phyloP scores from a whole-genome alignment of 1,140 invertebrate genomes.

The Lysiphlebus fabarum region DNA sequence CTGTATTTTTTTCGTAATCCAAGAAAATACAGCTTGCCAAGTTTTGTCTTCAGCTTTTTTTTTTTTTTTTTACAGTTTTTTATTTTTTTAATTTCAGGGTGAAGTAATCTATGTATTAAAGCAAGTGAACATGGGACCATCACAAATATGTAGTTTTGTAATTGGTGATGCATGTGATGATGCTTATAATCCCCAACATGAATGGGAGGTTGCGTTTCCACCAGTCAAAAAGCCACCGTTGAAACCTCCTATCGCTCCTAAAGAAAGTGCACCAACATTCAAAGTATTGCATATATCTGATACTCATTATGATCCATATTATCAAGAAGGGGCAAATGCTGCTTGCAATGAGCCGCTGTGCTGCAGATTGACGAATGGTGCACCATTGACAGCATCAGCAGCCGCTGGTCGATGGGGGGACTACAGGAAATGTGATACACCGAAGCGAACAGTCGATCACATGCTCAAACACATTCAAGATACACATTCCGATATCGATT shows the following conservation, averaged over 20 bases:
- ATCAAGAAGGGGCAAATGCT: conserved; percentile 84
- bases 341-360: conserved; percentile 88
- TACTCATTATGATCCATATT: conserved; percentile 90
- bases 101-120: conserved; percentile 81
- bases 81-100: conserved; percentile 61
- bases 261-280: conserved; percentile 72
- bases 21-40: no score
- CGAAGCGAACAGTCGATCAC: conserved; percentile 85
- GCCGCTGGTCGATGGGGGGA: conserved; percentile 91
- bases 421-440: conserved; percentile 88
- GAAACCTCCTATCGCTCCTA: conserved; percentile 63
- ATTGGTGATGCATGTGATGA: conserved; percentile 87
- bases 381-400: conserved; percentile 66
- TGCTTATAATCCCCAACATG: conserved; percentile 81
- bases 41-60: no score
- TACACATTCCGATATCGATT: conserved; percentile 88
- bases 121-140: conserved; percentile 72
- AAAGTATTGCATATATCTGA: conserved; percentile 92
- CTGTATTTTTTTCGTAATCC: no score
- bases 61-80: no score
- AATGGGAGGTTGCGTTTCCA: conserved; percentile 86
- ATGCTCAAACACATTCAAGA: conserved; percentile 85
- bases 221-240: conserved; percentile 78
- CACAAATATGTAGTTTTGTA: conserved; percentile 88
- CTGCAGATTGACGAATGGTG: conserved; percentile 77